phyloP scores from a whole-genome alignment of 2,888 invertebrate species.

The Phyllotreta cruciferae region DNA sequence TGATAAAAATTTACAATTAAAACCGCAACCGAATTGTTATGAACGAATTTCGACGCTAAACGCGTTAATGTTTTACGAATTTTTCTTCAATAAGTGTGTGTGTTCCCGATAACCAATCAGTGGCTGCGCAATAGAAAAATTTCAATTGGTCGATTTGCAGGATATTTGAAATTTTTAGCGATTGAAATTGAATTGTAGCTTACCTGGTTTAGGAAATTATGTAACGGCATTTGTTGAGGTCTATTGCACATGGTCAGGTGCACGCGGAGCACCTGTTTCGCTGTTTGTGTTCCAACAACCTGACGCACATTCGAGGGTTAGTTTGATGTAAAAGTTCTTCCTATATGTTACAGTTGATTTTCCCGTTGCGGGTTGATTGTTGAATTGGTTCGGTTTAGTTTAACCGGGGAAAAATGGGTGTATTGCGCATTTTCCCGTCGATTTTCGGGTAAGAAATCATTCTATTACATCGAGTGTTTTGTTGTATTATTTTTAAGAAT shows the following conservation, averaged over 20 bases:
- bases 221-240: conserved; percentile 18
- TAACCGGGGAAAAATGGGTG: conserved; percentile 18
- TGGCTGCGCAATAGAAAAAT: not conserved
- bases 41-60: no score
- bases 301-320: conserved; percentile 10
- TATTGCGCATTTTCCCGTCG: conserved; percentile 20
- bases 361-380: not conserved
- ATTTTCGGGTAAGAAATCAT: conserved; percentile 20
- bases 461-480: not conserved
- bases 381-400: not conserved
- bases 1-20: no score
- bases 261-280: conserved; percentile 19
- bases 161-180: not conserved
- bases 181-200: not conserved
- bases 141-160: not conserved
- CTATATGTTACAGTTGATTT: no score
- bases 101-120: no score
- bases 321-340: not conserved
- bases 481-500: not conserved
- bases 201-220: not conserved
- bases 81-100: no score
- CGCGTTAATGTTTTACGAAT: no score
- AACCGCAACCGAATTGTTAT: no score
- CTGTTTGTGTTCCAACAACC: conserved; percentile 12
- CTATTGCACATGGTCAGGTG: conserved; percentile 19